These are phyloP conservation scores for Sphaeridia pumilis DNA, from an alignment of 2,888 invertebrate species.

Conservation along the genomic window DNA sequence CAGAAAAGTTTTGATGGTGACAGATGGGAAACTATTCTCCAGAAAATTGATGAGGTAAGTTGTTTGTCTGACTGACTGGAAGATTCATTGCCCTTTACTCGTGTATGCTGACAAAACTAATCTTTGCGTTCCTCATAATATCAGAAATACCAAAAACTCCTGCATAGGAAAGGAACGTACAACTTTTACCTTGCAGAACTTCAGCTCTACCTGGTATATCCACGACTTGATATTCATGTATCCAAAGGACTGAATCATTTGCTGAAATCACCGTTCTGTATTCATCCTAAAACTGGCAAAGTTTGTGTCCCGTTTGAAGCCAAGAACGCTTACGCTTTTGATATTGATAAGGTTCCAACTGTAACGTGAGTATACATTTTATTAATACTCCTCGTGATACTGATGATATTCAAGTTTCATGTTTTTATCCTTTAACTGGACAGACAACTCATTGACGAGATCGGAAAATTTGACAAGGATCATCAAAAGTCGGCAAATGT, in stretches of 20 bases:
- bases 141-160: neutral
- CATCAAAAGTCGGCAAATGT: constrained; percentile 30
- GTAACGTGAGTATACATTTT: constrained; percentile 52
- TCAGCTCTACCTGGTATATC: constrained; percentile 82
- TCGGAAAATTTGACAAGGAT: constrained; percentile 52
- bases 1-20: too few species aligned
- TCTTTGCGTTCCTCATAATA: too few species aligned
- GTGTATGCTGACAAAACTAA: too few species aligned
- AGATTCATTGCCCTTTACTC: too few species aligned
- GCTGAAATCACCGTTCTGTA: constrained; percentile 95
- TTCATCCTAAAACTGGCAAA: constrained; percentile 95
- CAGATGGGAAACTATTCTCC: constrained; percentile 57
- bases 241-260: constrained; percentile 93
- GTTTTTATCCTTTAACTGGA: neutral
- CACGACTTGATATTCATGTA: constrained; percentile 90
- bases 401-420: constrained; percentile 5
- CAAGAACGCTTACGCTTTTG: constrained; percentile 56
- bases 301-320: constrained; percentile 78
- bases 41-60: constrained; percentile 47
- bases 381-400: too few species aligned
- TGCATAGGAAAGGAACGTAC: neutral
- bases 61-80: too few species aligned
- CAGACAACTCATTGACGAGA: constrained; percentile 52
- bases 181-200: constrained; percentile 57
- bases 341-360: constrained; percentile 60